Conservation (phyloP, 2,797 vertebrate genomes). For the Tragopan temminckii region DNA sequence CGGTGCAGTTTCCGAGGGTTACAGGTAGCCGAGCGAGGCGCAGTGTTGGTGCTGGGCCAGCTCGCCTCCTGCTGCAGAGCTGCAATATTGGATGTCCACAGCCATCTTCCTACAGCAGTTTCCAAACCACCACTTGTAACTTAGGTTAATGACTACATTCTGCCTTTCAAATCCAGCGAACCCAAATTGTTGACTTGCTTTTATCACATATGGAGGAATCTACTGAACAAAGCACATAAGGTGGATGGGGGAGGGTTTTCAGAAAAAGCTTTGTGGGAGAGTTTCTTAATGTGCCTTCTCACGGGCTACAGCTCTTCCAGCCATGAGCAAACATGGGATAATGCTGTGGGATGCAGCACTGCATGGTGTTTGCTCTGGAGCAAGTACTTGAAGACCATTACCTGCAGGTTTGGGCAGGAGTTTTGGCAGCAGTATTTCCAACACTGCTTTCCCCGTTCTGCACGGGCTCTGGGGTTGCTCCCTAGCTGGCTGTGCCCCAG, state of each 20-base stretch:
- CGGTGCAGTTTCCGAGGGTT: not conserved
- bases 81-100: not conserved
- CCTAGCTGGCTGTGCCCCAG: not conserved
- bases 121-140: not conserved
- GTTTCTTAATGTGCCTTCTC: not conserved
- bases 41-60: not conserved
- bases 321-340: rapidly evolving
- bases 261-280: rapidly evolving
- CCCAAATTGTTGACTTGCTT: not conserved
- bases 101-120: not conserved
- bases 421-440: not conserved
- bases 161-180: no score
- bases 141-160: not conserved
- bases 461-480: not conserved
- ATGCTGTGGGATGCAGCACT: not conserved
- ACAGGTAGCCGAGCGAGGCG: not conserved
- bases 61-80: not conserved
- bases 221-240: not conserved
- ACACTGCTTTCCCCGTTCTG: rapidly evolving
- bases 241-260: not conserved
- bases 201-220: not conserved
- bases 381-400: not conserved
- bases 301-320: rapidly evolving
- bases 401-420: not conserved
- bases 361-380: rapidly evolving